These are phyloP conservation scores for Mythimna loreyi DNA, from an alignment of 2,888 invertebrate species.

Conservation along the genomic window DNA sequence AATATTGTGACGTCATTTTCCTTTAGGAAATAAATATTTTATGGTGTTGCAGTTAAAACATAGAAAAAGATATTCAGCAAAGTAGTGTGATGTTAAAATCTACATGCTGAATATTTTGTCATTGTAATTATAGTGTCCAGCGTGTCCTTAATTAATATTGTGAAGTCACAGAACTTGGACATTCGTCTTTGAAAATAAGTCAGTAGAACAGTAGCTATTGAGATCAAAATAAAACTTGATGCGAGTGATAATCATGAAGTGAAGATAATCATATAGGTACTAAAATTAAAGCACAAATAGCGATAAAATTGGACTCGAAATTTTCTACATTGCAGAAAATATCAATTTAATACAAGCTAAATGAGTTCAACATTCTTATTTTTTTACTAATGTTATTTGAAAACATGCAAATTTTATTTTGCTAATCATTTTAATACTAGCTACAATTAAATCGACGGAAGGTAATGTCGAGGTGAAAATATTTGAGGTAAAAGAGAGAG, in stretches of 20 bases:
- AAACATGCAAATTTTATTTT: conserved; percentile 62
- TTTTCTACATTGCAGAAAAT: conserved; percentile 56
- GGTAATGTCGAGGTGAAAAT: conserved; percentile 59
- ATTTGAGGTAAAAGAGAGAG: conserved; percentile 59
- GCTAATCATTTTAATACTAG: conserved; percentile 62
- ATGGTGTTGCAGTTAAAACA: conserved; percentile 37
- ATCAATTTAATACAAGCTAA: conserved; percentile 54
- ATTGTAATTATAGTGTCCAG: conserved; percentile 7
- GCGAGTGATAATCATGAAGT: conserved; percentile 21
- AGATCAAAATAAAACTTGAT: conserved; percentile 58
- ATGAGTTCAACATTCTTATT: conserved; percentile 48
- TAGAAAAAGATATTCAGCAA: conserved; percentile 28
- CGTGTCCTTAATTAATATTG: conserved; percentile 10
- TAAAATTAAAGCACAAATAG: conserved; percentile 46
- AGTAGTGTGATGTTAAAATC: conserved; percentile 24
- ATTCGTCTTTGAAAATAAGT: conserved; percentile 10
- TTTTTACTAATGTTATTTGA: conserved; percentile 40
- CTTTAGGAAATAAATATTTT: conserved; percentile 45
- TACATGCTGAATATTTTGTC: conserved; percentile 9
- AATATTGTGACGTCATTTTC: conserved; percentile 73
- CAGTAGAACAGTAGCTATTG: conserved; percentile 33
- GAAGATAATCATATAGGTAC: neutral
- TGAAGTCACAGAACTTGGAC: conserved; percentile 7
- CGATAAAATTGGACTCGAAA: conserved; percentile 38
- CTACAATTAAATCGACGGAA: conserved; percentile 61